Base-by-base conservation (phyloP, 2,888 invertebrate species). In the Zootermopsis nevadensis region DNA sequence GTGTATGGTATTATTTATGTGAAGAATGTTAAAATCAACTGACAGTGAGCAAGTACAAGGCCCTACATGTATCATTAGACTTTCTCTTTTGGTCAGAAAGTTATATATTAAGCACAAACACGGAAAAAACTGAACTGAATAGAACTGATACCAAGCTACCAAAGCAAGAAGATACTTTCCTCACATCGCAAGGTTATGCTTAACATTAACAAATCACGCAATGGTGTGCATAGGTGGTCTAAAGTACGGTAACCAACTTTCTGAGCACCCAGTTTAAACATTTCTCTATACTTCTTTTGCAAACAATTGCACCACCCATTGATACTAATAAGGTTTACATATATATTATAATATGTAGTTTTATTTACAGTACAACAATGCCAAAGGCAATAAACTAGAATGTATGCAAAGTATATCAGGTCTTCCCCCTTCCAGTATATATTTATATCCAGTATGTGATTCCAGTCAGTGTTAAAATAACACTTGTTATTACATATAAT, bases 361-460 rank as follows among this genome's bases (percentile, higher is more conserved):
- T 69, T 80, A 83, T 83, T 53, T 84, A 84, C 84, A 84, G 66
- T 84, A 84, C 82, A 83, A 84, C 83, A 83, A 83, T 83, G 83
- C 80, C 81, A 60, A 76, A 82, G 83, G 84, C 84, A 83, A 83
- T 79, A 79, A 83, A 81, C 82, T 83, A 84, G 53, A 81, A 82
- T 22, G 82, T 79, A 82, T 82, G 80, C 72, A 80, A 80, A 79
- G 79, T 83, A 83, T 83, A 77, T 77, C 30, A 72, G 31, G 67
- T 82, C 42, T 72, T 77, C 69, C 55, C 35, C 60, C 60, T 30
- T 42, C 35, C 27, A 42, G 7, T 80, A 76, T 81, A 67, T 83
- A 80, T 79, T 83, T 67, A 69, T 80, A 60, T 66, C 35, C 35
- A 80, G 27, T 60, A 60, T 69, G 67, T 80, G 53, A 42, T 35